phyloP scores from a whole-genome alignment of 2,113 vertebrate species.

The Silurus glanis region DNA sequence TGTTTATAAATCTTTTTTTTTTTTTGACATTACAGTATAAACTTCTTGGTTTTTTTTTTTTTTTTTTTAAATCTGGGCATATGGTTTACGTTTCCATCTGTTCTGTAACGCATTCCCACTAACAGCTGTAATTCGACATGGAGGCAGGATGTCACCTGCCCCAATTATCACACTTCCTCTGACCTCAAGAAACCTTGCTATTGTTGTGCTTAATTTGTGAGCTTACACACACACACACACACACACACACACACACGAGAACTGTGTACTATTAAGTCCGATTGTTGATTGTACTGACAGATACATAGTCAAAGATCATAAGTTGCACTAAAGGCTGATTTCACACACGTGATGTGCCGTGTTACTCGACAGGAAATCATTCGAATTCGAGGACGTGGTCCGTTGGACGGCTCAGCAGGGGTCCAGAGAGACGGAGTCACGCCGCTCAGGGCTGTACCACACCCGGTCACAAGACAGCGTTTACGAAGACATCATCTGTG shows the following conservation, averaged over 20 bases:
- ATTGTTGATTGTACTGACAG: neutral
- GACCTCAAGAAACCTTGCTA: neutral
- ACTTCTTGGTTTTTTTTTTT: neutral
- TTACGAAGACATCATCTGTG: conserved; percentile 96
- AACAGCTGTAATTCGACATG: neutral
- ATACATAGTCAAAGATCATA: neutral
- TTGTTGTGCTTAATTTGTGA: neutral
- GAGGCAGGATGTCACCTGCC: neutral
- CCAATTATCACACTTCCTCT: neutral
- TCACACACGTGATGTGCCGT: neutral
- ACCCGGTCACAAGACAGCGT: conserved; percentile 93
- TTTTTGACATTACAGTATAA: neutral
- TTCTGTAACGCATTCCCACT: neutral
- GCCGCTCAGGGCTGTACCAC: conserved; percentile 75
- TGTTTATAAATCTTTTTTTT: conserved; percentile 21
- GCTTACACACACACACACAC: neutral
- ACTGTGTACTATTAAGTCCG: neutral
- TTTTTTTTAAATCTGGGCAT: neutral
- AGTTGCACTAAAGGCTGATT: neutral
- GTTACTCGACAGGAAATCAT: conserved; percentile 85
- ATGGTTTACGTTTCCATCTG: neutral
- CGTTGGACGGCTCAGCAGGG: conserved; percentile 73
- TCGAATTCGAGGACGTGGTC: conserved; percentile 94
- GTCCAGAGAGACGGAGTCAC: conserved; percentile 64
- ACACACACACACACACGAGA: neutral